Percentiles rank a stretch among this genome's conserved stretches.
Conservation (phyloP, 2,888 invertebrate species). For the Drosophila cognata region DNA sequence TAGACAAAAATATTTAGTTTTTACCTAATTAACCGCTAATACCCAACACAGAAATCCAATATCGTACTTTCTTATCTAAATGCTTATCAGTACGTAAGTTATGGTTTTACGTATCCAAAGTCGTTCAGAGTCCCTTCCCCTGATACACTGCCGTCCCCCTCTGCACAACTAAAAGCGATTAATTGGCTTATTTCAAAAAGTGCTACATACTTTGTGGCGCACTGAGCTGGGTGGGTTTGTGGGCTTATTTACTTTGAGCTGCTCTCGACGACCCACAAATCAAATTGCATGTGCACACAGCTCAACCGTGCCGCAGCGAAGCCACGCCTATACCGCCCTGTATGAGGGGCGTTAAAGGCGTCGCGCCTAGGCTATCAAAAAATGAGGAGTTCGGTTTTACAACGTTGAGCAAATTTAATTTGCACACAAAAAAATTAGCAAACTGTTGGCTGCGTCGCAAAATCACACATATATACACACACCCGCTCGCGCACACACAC, state of each 20-base stretch:
- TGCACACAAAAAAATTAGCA: constrained; percentile 30
- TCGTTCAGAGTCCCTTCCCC: not conserved
- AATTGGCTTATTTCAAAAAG: constrained; percentile 58
- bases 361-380: constrained; percentile 40
- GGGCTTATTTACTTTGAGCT: constrained; percentile 12
- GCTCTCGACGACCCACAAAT: constrained; percentile 37
- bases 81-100: not conserved
- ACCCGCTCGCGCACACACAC: not conserved
- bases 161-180: constrained; percentile 15
- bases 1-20: not conserved
- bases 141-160: not conserved
- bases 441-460: constrained; percentile 32
- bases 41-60: not conserved
- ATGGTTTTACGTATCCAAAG: not conserved
- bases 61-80: not conserved
- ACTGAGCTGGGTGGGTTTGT: constrained; percentile 17
- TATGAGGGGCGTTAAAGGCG: constrained; percentile 19
- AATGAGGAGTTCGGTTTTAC: constrained; percentile 57
- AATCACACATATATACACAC: not conserved
- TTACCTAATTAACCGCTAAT: not conserved
- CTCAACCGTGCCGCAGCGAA: constrained; percentile 45
- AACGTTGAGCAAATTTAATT: constrained; percentile 61
- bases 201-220: constrained; percentile 57
- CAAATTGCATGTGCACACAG: constrained; percentile 63
- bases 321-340: constrained; percentile 23